phyloP scores from a whole-genome alignment of 2,113 vertebrate species.

The Pitta sordida region DNA sequence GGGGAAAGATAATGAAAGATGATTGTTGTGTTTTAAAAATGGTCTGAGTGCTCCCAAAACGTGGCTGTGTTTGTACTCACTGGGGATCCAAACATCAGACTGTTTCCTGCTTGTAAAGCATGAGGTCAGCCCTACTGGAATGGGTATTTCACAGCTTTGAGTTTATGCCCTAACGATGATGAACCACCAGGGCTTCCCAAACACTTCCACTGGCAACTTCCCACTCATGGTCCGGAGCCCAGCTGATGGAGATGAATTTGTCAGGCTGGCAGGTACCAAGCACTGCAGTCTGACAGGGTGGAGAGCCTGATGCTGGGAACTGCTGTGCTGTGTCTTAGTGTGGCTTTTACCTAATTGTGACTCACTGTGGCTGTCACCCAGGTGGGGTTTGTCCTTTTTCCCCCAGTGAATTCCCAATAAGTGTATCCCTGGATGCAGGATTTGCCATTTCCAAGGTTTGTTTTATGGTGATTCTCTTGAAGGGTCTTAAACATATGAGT shows the following conservation, averaged over 20 bases:
- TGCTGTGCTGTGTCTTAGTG: not conserved
- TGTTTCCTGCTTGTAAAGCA: not conserved
- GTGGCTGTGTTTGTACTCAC: not conserved
- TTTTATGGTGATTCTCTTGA: not conserved
- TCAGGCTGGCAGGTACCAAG: not conserved
- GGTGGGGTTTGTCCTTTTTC: not conserved
- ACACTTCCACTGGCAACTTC: not conserved
- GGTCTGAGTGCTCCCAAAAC: not conserved
- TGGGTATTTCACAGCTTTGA: not conserved
- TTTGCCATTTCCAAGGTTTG: not conserved
- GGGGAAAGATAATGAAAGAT: not conserved
- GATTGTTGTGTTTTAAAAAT: not conserved
- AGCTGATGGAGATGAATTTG: not conserved
- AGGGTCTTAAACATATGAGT: no score
- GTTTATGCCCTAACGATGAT: not conserved
- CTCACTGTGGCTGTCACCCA: not conserved
- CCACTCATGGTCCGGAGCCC: not conserved
- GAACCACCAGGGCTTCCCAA: not conserved
- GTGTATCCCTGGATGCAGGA: not conserved
- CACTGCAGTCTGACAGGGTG: not conserved
- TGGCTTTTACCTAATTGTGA: not conserved
- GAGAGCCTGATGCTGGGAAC: not conserved
- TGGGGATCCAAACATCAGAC: not conserved
- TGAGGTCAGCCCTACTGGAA: not conserved
- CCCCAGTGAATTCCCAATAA: not conserved